A percentile compares a stretch with the other conserved stretches of the same genome.
These are phyloP conservation scores for Procavia capensis DNA, from an alignment of 2,113 vertebrate species.

Conservation along the genomic window DNA sequence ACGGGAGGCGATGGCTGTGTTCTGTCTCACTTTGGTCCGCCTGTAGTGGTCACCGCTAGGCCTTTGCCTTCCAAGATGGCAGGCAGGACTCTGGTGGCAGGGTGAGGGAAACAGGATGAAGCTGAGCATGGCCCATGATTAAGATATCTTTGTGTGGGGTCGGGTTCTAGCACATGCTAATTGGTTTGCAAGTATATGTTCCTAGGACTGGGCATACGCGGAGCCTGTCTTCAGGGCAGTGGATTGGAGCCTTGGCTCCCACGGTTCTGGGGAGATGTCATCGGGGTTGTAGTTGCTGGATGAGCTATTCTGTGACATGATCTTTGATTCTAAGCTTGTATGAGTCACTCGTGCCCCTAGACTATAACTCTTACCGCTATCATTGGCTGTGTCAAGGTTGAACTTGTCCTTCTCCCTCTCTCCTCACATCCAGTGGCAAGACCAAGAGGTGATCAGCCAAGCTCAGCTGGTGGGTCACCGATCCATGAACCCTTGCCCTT, in stretches of 20 bases:
- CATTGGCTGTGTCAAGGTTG: neutral
- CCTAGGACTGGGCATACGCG: neutral
- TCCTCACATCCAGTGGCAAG: slow-evolving; percentile 80
- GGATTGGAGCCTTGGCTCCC: fast-evolving
- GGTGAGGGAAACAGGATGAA: too few relatives aligned
- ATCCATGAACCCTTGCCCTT: slow-evolving; percentile 88
- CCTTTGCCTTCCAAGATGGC: too few relatives aligned
- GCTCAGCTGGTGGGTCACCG: slow-evolving; percentile 83
- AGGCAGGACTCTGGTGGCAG: too few relatives aligned
- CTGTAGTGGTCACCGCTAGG: too few relatives aligned
- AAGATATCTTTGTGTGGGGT: neutral
- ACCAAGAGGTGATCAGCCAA: slow-evolving; percentile 74
- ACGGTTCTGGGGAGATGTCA: fast-evolving
- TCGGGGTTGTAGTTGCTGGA: fast-evolving
- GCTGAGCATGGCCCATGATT: too few relatives aligned
- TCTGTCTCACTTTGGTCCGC: too few relatives aligned
- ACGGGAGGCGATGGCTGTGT: too few relatives aligned
- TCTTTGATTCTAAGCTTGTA: neutral
- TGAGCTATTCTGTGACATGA: fast-evolving
- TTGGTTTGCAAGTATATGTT: neutral
- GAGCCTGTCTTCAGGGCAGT: neutral
- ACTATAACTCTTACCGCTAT: fast-evolving
- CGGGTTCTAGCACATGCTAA: fast-evolving
- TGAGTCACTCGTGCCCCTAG: fast-evolving
- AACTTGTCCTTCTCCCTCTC: neutral